Base-by-base conservation (phyloP, 1,140 invertebrate genomes). In the Oppia nitens region DNA sequence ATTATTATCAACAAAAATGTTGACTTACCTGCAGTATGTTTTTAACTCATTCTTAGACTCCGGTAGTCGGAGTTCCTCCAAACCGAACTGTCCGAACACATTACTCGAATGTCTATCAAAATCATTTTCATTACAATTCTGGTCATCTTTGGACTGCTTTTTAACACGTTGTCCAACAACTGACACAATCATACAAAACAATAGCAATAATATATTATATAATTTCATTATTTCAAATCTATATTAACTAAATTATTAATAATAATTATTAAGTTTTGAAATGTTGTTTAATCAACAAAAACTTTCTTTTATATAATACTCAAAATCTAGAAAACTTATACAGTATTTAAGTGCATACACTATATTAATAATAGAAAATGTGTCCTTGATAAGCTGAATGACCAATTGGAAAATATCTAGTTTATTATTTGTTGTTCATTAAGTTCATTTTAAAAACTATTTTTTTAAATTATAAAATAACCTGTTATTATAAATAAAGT, bases 21-120 rank as follows among this genome's bases (percentile, higher is more conserved):
- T 53, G 51, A 56, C 28, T 56, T 47, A 56, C 55, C 47, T 45
- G 55, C 56, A 57, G 25, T 57, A 57, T 48, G 48, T 12, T 24
- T 28, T 49, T 24, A 57, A 52, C 40, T 57, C 48, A 6, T 24
- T 21, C 11, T 57, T 17, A 12, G 12, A 49, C 14, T 48, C 23
- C 1, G 56, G 56, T 12, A 57, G 40, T 23, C 25, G 20, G 12
- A 52, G 21, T 49, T 40, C 14, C 3, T 57, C 56, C 12, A 49
- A 11, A 45, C 56, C 56, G 48, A 57, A 57, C 23, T 57, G 56
- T 12, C 45, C 56, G 25, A 48, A 57, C 11, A 47, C 45, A 24
- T 27, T 27, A 17, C 47, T 29, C n/a, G 50, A 48, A 27, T 47
- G 48, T 2, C 1, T 29, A 24, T 57, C 56, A 26, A 57, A 57